Conservation (phyloP, 1,140 invertebrate species). For the Conus ventricosus region DNA sequence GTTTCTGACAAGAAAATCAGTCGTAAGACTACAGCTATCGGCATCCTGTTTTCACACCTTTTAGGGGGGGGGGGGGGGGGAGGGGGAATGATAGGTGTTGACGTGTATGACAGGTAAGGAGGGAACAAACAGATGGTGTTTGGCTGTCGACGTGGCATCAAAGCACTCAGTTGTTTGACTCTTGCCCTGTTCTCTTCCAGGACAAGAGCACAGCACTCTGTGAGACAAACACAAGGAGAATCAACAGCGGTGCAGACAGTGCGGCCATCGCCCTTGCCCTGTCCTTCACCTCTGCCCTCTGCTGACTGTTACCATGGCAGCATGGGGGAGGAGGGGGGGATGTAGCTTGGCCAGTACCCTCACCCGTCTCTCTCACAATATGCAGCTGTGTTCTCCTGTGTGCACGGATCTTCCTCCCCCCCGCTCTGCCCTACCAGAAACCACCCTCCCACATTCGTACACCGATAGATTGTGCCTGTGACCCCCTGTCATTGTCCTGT, state of each 20-base stretch:
- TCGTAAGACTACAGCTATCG: too few species aligned
- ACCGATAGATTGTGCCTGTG: too few species aligned
- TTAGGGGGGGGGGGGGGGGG: too few species aligned
- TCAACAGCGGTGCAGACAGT: background rate
- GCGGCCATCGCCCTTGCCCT: background rate
- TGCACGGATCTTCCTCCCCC: background rate
- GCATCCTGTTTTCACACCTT: too few species aligned
- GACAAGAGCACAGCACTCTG: background rate
- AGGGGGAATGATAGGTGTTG: too few species aligned
- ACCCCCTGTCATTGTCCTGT: too few species aligned
- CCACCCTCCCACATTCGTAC: too few species aligned
- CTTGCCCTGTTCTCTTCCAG: background rate
- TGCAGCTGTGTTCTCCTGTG: slow-evolving; percentile 13
- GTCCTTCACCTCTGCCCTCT: background rate
- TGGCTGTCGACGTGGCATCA: too few species aligned
- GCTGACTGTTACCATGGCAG: background rate
- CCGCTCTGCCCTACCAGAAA: background rate
- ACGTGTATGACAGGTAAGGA: too few species aligned
- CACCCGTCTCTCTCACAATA: background rate
- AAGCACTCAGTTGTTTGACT: background rate
- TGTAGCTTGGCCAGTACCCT: slow-evolving; percentile 17
- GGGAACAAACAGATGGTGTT: too few species aligned
- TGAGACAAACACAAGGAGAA: background rate
- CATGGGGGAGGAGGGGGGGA: background rate
- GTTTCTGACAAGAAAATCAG: too few species aligned